Evolutionary conservation across 2,888 invertebrate genomes (phyloP).

Genomic region (Drosophila nigricruria): DNA sequence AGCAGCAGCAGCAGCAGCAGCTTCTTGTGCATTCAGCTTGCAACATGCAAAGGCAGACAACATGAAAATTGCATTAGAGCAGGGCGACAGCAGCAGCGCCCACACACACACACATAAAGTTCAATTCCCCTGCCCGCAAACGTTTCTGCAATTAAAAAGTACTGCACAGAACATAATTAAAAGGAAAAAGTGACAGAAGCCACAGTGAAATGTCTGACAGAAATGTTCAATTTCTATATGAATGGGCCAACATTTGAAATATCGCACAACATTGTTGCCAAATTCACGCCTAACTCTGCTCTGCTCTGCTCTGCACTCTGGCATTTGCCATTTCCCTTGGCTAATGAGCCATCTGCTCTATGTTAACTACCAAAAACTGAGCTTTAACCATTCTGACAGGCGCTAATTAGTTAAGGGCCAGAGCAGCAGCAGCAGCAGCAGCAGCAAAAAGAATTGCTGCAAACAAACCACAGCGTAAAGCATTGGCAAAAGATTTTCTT

Average conservation of each 20-base stretch:
- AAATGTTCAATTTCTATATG: constrained; percentile 20
- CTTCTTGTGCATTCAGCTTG: constrained; percentile 46
- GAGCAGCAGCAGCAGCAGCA: neutral
- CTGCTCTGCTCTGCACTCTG: neutral
- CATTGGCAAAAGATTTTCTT: constrained; percentile 57
- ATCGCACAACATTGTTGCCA: constrained; percentile 15
- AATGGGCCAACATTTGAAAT: constrained; percentile 1
- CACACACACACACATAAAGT: constrained; percentile 26
- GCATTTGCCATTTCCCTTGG: constrained; percentile 13
- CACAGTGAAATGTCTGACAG: constrained; percentile 26
- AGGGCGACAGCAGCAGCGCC: constrained; percentile 4
- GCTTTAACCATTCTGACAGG: constrained; percentile 41
- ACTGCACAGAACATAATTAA: constrained; percentile 62
- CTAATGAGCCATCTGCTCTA: constrained; percentile 36
- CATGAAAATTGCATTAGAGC: constrained; percentile 72
- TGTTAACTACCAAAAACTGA: constrained; percentile 33
- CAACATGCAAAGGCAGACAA: constrained; percentile 48
- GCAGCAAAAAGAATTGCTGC: neutral
- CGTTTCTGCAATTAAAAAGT: constrained; percentile 69
- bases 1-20: constrained; percentile 28
- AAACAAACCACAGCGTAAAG: constrained; percentile 39
- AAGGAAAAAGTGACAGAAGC: constrained; percentile 30
- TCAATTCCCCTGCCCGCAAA: constrained; percentile 11
- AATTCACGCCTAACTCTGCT: constrained; percentile 20
- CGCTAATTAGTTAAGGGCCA: constrained; percentile 61